Base-by-base conservation (phyloP, 2,797 vertebrate species). In the Steatocranus sp. region DNA sequence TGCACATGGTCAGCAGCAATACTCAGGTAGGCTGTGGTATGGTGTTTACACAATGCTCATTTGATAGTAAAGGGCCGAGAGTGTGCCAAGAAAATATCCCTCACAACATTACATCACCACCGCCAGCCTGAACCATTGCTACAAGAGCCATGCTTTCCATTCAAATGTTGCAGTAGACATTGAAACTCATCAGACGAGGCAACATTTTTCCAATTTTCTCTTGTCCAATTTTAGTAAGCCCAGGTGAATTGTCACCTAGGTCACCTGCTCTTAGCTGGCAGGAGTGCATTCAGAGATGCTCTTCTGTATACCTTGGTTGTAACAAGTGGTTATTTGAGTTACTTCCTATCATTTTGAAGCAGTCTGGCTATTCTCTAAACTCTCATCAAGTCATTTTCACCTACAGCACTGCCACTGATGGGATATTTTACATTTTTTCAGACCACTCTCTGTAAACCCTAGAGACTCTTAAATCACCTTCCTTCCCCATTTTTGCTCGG, bases 291-390 rank as follows among this genome's bases (percentile, higher is more conserved):
- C 66, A 46, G 66, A 73, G 66, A 70, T 46, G 66, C 15, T 48
- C 66, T 70, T 70, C 41, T 73, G 41, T 46, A 25, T 73, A 73
- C 0, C 66, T 8, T 46, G 1, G 23, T 11, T 70, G 66, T 30
- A 46, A 70, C 23, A 70, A 46, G 66, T 2, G 66, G 38, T 70
- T 46, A 70, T 70, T 18, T 70, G 14, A 30, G 66, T 61, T 75
- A 50, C 23, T 48, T 66, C 41, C 23, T 76, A 17, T 84, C 58
- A 82, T 11, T 76, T 79, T 15, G 5, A 85, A 83, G 27, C 75
- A 79, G 81, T 83, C 53, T 86, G 77, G 14, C 30, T 49, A 70
- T 82, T 89, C 80, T 83, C 76, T 87, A 76, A 86, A 58, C 81
- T 87, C 73, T 78, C 77, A 82, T 82, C 66, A 83, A 88, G 80